These are phyloP conservation scores for Ichneumoninae sp. DNA, from an alignment of 2,888 invertebrate genomes.

Conservation along the genomic window DNA sequence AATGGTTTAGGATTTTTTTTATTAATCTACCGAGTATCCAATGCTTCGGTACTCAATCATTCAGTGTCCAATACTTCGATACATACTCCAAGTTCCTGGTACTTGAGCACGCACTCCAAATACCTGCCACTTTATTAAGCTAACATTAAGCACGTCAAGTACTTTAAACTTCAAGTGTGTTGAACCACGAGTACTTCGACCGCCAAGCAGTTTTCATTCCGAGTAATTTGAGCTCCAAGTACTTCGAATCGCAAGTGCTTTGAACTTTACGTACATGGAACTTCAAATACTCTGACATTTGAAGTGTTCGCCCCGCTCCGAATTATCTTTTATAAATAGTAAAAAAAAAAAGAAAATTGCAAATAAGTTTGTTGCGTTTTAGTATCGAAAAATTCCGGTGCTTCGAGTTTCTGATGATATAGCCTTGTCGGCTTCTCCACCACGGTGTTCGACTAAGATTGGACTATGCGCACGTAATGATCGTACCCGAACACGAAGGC, in stretches of 20 bases:
- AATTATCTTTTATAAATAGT: neutral
- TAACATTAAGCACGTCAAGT: too few species aligned
- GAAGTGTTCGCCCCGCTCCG: neutral
- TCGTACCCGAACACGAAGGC: slow-evolving; percentile 56
- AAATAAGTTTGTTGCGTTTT: neutral
- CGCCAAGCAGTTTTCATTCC: neutral
- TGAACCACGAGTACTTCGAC: too few species aligned
- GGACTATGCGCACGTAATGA: slow-evolving; percentile 48
- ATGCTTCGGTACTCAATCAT: neutral
- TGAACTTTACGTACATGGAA: neutral
- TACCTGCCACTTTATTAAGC: too few species aligned
- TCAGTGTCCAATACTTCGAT: neutral
- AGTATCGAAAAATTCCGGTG: neutral
- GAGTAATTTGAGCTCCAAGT: neutral
- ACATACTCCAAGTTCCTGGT: neutral
- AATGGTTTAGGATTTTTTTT: too few species aligned
- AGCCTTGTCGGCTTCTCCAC: neutral
- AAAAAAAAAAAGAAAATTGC: neutral
- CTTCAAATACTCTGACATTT: neutral
- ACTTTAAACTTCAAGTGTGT: too few species aligned
- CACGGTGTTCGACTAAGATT: slow-evolving; percentile 32
- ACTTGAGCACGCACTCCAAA: neutral
- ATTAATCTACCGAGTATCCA: neutral
- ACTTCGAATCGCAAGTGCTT: neutral
- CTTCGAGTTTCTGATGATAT: neutral